Evolutionary conservation across 2,113 vertebrate genomes (phyloP), one percentile per base, ranked within the genome.

Genomic region (Smithornis capensis): DNA sequence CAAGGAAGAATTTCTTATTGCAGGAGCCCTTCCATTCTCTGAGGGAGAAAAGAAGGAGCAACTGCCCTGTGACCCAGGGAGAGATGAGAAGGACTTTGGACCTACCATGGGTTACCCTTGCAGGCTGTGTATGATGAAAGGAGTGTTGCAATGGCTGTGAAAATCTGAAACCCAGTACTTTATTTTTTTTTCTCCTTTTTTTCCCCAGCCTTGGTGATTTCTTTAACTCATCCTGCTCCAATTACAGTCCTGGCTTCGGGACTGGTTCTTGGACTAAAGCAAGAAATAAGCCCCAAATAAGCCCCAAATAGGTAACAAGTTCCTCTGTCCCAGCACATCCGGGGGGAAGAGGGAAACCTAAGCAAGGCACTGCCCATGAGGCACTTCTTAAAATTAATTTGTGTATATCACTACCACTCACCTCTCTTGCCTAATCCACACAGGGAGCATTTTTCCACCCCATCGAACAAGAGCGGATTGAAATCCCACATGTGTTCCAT

Each of bases 331-430:
- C 80, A 93, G 76, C 50, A 94, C 64, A n/a, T 53, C 82, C 14
- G 50, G 63, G 40, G 73, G 55, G 76, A 23, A 91, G 76, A 73
- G 33, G 23, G 70, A 92, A 96, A 68, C 25, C 13, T 3, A 25
- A 35, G 75, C 38, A 19, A 25, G 40, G 75, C 38, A 19, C 8
- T 25, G 6, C 82, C 77, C 13, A 1, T 31, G 76, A 91, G 59
- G 69, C 59, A 64, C 65, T 96, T 95, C 81, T 91, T 59, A 82
- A 96, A 96, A 94, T 94, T 55, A 80, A 82, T 28, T 25, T 18
- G 45, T 59, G 60, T 70, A 45, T 57, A 68, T 83, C 74, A 31
- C 38, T 86, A 33, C 25, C 52, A 9, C 55, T 83, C 89, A 88
- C 87, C 87, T 76, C 38, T 56, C 87, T 19, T 37, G 29, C 42